These are phyloP conservation scores for Pseudomyrmex cubaensis DNA, from an alignment of 1,140 invertebrate species.

Conservation along the genomic window DNA sequence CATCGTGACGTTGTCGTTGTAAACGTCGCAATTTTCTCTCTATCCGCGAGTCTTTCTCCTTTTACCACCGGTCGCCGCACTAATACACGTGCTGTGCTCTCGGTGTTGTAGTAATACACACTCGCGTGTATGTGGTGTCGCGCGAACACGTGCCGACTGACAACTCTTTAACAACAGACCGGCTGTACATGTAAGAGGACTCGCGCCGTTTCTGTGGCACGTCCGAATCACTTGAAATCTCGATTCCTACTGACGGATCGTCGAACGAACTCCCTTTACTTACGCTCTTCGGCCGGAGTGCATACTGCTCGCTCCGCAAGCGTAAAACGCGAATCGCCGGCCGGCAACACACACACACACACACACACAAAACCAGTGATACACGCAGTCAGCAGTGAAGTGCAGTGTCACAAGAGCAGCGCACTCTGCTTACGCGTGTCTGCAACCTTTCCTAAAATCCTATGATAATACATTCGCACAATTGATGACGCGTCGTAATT, in stretches of 20 bases:
- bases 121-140: background rate
- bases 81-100: background rate
- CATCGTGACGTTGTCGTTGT: background rate
- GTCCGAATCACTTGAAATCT: slow-evolving; percentile 63
- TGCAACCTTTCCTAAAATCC: too few species aligned
- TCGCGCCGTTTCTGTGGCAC: background rate
- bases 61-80: background rate
- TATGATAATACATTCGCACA: too few species aligned
- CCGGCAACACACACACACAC: background rate
- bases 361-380: background rate
- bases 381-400: background rate
- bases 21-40: background rate
- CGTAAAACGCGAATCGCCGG: background rate
- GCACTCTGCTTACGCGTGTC: background rate
- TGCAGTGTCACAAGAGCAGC: background rate
- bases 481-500: background rate
- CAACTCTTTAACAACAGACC: too few species aligned
- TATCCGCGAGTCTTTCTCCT: background rate
- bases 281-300: background rate
- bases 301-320: background rate
- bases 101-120: background rate
- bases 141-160: slow-evolving; percentile 57
- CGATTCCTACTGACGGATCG: slow-evolving; percentile 74
- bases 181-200: too few species aligned
- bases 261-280: slow-evolving; percentile 60